Percentiles rank a stretch among this genome's conserved stretches.
These are phyloP conservation scores for Hanleya hanleyi DNA, from an alignment of 2,888 invertebrate species.

Conservation along the genomic window DNA sequence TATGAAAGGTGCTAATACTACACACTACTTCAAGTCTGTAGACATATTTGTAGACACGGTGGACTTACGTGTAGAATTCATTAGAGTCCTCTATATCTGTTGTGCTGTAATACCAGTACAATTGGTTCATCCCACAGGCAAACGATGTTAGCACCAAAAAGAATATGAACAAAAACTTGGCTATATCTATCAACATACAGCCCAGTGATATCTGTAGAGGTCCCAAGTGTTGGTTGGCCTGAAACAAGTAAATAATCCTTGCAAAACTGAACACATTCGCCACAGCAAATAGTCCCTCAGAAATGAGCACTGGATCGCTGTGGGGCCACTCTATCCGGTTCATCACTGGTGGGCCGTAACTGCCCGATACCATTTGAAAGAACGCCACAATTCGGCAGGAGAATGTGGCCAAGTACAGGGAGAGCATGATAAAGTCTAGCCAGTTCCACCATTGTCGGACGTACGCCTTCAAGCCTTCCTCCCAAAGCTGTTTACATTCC, in stretches of 20 bases:
- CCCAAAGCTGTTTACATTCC: slow-evolving; percentile 78
- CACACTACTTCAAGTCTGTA: too few species aligned
- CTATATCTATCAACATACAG: slow-evolving; percentile 78
- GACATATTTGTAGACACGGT: too few species aligned
- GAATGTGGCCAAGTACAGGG: slow-evolving; percentile 76
- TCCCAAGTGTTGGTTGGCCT: slow-evolving; percentile 77
- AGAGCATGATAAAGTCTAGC: slow-evolving; percentile 78
- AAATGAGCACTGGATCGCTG: slow-evolving; percentile 76
- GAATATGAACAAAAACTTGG: slow-evolving; percentile 76
- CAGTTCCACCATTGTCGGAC: slow-evolving; percentile 78
- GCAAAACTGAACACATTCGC: slow-evolving; percentile 78
- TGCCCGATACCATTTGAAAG: slow-evolving; percentile 64
- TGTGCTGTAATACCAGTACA: slow-evolving; percentile 75
- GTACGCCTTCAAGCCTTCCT: slow-evolving; percentile 76
- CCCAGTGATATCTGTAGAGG: slow-evolving; percentile 77
- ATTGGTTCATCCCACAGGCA: slow-evolving; percentile 83
- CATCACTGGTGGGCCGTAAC: slow-evolving; percentile 70
- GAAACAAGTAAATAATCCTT: slow-evolving; percentile 77
- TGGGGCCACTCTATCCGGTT: slow-evolving; percentile 74
- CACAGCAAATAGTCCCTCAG: slow-evolving; percentile 77
- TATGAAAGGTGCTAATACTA: too few species aligned
- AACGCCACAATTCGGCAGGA: slow-evolving; percentile 75
- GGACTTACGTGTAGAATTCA: slow-evolving; percentile 63
- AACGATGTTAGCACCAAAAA: slow-evolving; percentile 75
- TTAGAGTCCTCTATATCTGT: slow-evolving; percentile 41